Base-by-base conservation (phyloP, 2,888 invertebrate genomes). In the Isotomurus palustris region DNA sequence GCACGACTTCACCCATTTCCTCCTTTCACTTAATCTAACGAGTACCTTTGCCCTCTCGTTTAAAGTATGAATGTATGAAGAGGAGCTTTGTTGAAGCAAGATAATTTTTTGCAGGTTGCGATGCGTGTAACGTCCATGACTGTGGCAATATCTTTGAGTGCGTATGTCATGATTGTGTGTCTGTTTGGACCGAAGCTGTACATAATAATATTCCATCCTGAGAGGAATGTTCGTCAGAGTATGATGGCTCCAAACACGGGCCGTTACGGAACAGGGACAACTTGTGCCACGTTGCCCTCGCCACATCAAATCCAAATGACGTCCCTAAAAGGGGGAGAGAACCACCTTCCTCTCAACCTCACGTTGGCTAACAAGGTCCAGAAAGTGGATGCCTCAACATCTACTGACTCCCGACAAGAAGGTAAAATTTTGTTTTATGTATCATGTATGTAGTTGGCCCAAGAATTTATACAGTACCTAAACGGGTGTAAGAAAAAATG, bases 61-160 rank as follows among this genome's bases (percentile, higher is more conserved):
- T 32, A 12, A 35, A 27, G 2, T 43, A 36, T 78, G 62, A 76
- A 78, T 25, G 19, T 43, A 43, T 27, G 27, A 24, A 14, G 40
- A n/a, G 40, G 6, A n/a, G n/a, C n/a, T n/a, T n/a, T 48, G 4
- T 28, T 22, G 27, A 40, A 10, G 40, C n/a, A n/a, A n/a, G n/a
- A n/a, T n/a, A n/a, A n/a, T n/a, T 76, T 77, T 36, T 75, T 77
- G 74, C 91, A 93, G 78, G 91, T 93, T 64, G 88, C 91, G 12
- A 80, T 95, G 60, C 82, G 95, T 61, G 89, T 94, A 74, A 93
- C 91, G 71, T 92, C 92, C 75, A 91, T 95, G 89, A 91, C 92
- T 54, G 90, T 94, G 72, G 92, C 94, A 70, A 93, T 95, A 74
- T 91, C 91, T 62, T 82, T 96, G 67, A 91, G 91, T 71, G 94